These are phyloP conservation scores for Artemisiospiza belli DNA, from an alignment of 2,113 vertebrate species.

Conservation along the genomic window DNA sequence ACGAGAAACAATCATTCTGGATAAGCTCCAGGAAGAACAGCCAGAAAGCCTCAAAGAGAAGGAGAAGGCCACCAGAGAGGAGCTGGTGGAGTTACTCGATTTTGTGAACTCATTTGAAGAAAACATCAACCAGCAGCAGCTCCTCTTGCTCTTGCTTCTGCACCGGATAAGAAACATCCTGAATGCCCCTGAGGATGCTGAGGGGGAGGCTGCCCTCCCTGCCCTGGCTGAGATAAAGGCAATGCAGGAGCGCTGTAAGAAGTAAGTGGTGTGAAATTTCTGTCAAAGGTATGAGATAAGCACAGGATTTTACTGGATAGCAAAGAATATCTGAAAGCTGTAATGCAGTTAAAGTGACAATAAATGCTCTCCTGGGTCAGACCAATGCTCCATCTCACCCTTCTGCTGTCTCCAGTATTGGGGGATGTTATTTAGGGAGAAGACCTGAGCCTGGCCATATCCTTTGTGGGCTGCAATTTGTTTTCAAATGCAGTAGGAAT, in stretches of 20 bases:
- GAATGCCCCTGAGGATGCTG: conserved; percentile 64
- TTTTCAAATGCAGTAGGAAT: not conserved
- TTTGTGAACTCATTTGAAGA: conserved; percentile 79
- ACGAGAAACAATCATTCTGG: conserved; percentile 80
- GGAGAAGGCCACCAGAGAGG: conserved; percentile 71
- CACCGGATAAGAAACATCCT: conserved; percentile 77
- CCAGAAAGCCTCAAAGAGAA: conserved; percentile 71
- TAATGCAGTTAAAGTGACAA: not conserved
- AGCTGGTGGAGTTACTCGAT: conserved; percentile 80
- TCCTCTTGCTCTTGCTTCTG: conserved; percentile 81
- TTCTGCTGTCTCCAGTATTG: not conserved
- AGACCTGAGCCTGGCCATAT: not conserved
- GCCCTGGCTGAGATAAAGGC: conserved; percentile 79
- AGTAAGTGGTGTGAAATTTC: conserved; percentile 71
- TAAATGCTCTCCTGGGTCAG: not conserved
- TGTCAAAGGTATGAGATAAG: not conserved
- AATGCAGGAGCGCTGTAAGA: conserved; percentile 82
- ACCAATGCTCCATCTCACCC: not conserved
- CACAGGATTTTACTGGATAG: not conserved
- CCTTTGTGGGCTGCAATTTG: not conserved
- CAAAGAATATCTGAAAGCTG: not conserved
- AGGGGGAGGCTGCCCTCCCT: conserved; percentile 59
- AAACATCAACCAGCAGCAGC: conserved; percentile 81
- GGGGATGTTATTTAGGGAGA: not conserved
- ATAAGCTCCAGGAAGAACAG: conserved; percentile 85